Base-by-base conservation (phyloP, 2,888 invertebrate genomes). In the Embidobia sp. region DNA sequence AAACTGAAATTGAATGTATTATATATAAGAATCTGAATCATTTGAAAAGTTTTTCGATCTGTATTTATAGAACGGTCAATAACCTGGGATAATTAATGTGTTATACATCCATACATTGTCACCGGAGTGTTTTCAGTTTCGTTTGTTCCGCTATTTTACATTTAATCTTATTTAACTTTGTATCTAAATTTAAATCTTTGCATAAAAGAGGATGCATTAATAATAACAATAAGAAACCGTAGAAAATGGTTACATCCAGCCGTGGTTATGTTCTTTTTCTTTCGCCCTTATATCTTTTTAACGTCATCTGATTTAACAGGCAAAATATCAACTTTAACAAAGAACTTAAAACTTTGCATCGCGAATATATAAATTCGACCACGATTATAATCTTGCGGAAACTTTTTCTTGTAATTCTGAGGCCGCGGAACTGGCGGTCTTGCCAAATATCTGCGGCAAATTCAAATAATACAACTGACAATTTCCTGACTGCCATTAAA, bases 181-280 rank as follows among this genome's bases (percentile, higher is more conserved):
- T 8, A 46, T 15, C 27, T 27, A 1, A 18, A 46, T 27, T 11
- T 19, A 11, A 11, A 10, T 19, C 6, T 5, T 19, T 4, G 11
- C n/a, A 22, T 3, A 22, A 22, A 22, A 22, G 40, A 19, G 19
- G 10, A 2, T 40, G 19, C 40, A 19, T 40, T 19, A 7, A 40
- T 4, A 40, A 40, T 19, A 19, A 18, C 16, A 40, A 22, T 26
- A 18, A 27, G 22, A 2, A 27, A 27, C 10, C n/a, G n/a, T n/a
- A n/a, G n/a, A 22, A 18, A 18, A 31, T 49, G 19, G 6, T 51
- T 7, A n/a, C 77, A 76, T 82, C 79, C 80, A 51, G 48, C 59
- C 15, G 26, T n/a, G 37, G 16, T 16, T 15, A 4, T 27, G 27
- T 16, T 16, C 16, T 29, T 55, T 15, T 27, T 15, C 55, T 26